Evolutionary conservation across 1,140 invertebrate species (phyloP).

Genomic region (Pomacea maculata): DNA sequence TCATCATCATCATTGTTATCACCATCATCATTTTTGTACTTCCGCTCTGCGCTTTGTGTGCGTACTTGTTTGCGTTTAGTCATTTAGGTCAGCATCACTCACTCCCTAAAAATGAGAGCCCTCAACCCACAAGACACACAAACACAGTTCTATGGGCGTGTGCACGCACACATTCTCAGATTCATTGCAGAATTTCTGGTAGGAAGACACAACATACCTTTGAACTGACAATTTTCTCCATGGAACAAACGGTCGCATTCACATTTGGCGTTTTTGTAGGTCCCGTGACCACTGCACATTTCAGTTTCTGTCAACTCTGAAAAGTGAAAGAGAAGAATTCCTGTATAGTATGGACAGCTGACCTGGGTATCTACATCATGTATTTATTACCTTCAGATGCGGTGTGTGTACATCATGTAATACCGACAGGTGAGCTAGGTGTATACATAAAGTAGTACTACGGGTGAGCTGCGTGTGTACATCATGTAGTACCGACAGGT

Average conservation of each 20-base stretch:
- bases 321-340: background rate
- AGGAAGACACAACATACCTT: constrained; percentile 26
- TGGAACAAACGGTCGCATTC: constrained; percentile 81
- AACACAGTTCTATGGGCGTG: too few relatives aligned
- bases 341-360: too few relatives aligned
- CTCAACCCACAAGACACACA: too few relatives aligned
- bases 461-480: too few relatives aligned
- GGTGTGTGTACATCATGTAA: too few relatives aligned
- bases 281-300: constrained; percentile 83
- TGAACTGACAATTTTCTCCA: constrained; percentile 79
- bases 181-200: too few relatives aligned
- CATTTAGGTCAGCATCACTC: background rate
- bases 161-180: too few relatives aligned
- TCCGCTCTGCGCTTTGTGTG: background rate
- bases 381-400: too few relatives aligned
- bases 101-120: background rate
- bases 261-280: constrained; percentile 71
- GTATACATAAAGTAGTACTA: too few relatives aligned
- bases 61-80: background rate
- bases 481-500: too few relatives aligned
- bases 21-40: background rate
- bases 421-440: too few relatives aligned
- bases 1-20: background rate
- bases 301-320: constrained; percentile 64
- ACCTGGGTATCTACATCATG: too few relatives aligned